Percentiles rank a stretch among this genome's conserved stretches.
Evolutionary conservation across 1,140 invertebrate genomes (phyloP).

Genomic region (Ganaspis sp.): DNA sequence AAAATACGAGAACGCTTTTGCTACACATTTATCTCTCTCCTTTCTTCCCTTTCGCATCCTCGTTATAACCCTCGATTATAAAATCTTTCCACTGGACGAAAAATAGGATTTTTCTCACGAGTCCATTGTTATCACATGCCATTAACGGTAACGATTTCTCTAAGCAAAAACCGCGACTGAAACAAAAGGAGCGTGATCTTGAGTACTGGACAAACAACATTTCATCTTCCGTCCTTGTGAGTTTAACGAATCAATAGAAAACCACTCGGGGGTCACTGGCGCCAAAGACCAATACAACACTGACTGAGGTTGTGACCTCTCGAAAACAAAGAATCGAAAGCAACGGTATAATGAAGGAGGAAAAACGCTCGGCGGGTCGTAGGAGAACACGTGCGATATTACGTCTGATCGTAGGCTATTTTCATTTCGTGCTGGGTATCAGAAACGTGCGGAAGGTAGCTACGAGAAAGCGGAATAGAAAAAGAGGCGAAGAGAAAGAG

Average conservation of each 20-base stretch:
- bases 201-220: not conserved
- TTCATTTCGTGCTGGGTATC: constrained; percentile 24
- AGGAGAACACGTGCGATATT: constrained; percentile 25
- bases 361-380: not conserved
- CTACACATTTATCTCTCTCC: too few species aligned
- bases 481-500: not conserved
- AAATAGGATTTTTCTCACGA: not conserved
- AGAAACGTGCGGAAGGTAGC: constrained; percentile 13
- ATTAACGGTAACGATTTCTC: not conserved
- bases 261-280: not conserved
- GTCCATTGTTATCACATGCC: not conserved
- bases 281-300: not conserved
- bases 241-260: constrained; percentile 4
- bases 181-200: not conserved
- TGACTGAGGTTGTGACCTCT: not conserved
- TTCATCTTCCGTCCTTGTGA: constrained; percentile 9
- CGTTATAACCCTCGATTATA: too few species aligned
- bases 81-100: not conserved
- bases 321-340: constrained; percentile 16
- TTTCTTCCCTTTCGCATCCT: too few species aligned
- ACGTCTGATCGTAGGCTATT: constrained; percentile 17
- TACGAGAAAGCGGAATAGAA: not conserved
- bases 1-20: too few species aligned
- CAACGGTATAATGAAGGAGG: constrained; percentile 12
- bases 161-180: not conserved